These are phyloP conservation scores for Helobdella robusta DNA, from an alignment of 2,888 invertebrate species.

Conservation along the genomic window DNA sequence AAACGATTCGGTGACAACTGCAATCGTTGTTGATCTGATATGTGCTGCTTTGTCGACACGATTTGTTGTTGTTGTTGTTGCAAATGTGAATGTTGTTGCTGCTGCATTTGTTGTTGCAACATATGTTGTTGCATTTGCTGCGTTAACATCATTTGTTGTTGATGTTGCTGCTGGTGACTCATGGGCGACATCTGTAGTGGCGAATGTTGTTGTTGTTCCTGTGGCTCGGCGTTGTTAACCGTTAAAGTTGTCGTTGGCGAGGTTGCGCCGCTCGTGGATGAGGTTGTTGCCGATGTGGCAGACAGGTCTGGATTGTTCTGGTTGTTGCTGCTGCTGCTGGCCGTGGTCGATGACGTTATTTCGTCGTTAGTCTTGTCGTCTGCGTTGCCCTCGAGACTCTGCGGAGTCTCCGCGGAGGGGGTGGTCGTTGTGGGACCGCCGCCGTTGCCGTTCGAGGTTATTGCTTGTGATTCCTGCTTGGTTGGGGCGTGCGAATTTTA, in stretches of 20 bases:
- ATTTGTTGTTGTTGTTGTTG: conserved; percentile 2
- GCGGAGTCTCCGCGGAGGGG: neutral
- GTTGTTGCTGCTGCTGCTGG: neutral
- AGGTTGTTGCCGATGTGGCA: conserved; percentile 6
- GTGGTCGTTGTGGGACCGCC: too few species aligned
- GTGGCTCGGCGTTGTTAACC: neutral
- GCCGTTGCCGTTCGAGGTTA: too few species aligned
- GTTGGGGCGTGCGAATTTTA: too few species aligned
- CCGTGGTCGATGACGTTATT: conserved; percentile 1
- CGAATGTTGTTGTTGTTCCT: conserved; percentile 3
- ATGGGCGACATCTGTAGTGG: conserved; percentile 8
- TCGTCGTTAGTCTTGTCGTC: conserved; percentile 7
- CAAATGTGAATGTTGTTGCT: neutral
- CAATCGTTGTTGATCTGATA: neutral
- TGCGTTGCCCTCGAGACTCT: neutral
- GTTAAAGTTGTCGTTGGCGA: neutral
- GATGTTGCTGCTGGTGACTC: conserved; percentile 5
- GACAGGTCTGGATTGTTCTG: conserved; percentile 3
- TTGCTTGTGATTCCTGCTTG: too few species aligned
- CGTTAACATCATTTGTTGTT: neutral
- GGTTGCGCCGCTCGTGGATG: neutral
- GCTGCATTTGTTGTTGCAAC: conserved; percentile 8
- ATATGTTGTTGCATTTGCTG: neutral
- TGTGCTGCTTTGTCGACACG: neutral
- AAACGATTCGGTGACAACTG: neutral